Evolutionary conservation across 2,797 vertebrate species (phyloP), one percentile per base, ranked within the genome.

Genomic region (Diplodus puntazzo): DNA sequence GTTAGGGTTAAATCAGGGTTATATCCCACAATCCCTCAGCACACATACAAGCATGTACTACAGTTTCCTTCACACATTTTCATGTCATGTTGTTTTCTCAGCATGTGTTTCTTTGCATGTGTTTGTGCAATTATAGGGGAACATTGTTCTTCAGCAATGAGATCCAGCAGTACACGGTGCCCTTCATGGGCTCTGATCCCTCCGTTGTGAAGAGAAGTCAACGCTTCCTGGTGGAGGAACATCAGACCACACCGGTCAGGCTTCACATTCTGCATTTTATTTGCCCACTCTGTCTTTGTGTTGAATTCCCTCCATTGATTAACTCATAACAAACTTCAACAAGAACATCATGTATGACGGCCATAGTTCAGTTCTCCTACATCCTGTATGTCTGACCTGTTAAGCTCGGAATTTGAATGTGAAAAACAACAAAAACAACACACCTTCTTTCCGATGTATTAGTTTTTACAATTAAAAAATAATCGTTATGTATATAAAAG

Each of bases 171-270:
- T 99, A 99, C 10, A 82, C 95, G 0, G 25, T 98, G 81, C 97
- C 96, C 27, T 99, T 99, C 88, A 89, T 97, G 95, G 98, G 97
- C 50, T 89, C 97, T 11, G 98, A 99, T 80, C 92, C 73, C 0
- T 96, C 98, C 1, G 98, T 99, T 65, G 97, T 99, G 79, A 98
- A 93, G 93, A 95, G 98, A 69, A 97, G 95, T 64, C 98, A 99
- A 79, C 96, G 96, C 63, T 98, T 95, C 73, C 91, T 99, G 69
- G 68, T 92, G 53, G 96, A 97, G 12, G 93, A 96, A 52, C 79
- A 96, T 21, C 52, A 97, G 53, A 94, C 95, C 61, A 92, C 95
- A 42, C 98, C 97, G 12, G 98, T 99, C 84, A 94, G 97, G 95
- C 13, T 20, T 48, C 12, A 66, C 23, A 58, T 17, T 30, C 16